Evolutionary conservation across 2,797 vertebrate species (phyloP).

Genomic region (Luscinia megarhynchos): DNA sequence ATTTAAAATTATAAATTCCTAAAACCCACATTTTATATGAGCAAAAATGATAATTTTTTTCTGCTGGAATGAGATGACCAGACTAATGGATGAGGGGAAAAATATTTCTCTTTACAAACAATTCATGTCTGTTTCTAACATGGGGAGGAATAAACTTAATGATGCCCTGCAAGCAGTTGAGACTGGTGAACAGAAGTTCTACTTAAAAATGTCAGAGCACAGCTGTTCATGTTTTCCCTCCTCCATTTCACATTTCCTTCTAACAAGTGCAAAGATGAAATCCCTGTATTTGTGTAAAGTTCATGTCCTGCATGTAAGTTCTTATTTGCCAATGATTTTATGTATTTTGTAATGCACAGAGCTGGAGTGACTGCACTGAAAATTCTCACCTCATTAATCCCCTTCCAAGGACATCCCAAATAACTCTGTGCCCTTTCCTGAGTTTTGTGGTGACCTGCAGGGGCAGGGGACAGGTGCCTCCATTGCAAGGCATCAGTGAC

Average conservation of each 20-base stretch:
- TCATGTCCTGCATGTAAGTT: accelerated
- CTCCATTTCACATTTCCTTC: neutral
- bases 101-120: neutral
- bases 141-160: neutral
- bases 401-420: neutral
- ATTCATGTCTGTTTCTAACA: neutral
- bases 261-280: neutral
- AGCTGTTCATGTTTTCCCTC: neutral
- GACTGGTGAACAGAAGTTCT: neutral
- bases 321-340: neutral
- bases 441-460: neutral
- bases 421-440: neutral
- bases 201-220: neutral
- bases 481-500: neutral
- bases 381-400: neutral
- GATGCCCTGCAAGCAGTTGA: neutral
- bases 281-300: neutral
- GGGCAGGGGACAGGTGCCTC: too few relatives aligned
- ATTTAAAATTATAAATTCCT: neutral
- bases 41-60: neutral
- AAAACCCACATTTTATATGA: neutral
- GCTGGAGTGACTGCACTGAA: neutral
- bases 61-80: neutral
- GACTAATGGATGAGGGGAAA: neutral
- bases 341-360: neutral